A percentile compares a stretch with the other conserved stretches of the same genome.
Conservation (phyloP, 2,797 vertebrate genomes). For the Decapterus maruadsi region DNA sequence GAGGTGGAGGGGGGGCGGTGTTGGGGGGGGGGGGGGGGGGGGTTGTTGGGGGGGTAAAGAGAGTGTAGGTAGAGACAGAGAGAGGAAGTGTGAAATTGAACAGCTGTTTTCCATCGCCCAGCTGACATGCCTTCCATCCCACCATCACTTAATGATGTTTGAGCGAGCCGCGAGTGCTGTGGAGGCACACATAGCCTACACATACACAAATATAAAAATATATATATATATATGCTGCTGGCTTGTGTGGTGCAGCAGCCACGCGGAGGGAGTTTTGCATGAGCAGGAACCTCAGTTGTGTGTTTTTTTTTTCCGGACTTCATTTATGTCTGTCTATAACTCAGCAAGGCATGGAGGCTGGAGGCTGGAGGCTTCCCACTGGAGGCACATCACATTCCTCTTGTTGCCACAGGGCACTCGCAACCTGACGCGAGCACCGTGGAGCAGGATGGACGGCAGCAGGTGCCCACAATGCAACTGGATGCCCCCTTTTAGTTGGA, state of each 20-base stretch:
- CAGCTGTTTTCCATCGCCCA: conserved; percentile 72
- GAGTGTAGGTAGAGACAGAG: conserved; percentile 34
- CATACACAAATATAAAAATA: conserved; percentile 6
- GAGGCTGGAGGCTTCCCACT: conserved; percentile 19
- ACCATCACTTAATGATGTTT: conserved; percentile 62
- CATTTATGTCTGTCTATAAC: conserved; percentile 61
- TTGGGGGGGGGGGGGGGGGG: not conserved
- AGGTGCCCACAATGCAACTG: not conserved
- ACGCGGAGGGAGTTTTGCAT: conserved; percentile 37
- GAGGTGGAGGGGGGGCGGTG: not conserved
- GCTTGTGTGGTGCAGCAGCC: conserved; percentile 22
- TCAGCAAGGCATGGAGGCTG: conserved; percentile 34
- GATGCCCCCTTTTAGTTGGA: not conserved
- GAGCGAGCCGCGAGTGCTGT: conserved; percentile 26
- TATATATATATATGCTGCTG: not conserved
- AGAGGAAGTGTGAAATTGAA: conserved; percentile 73
- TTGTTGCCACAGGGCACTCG: not conserved
- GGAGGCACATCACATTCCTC: conserved; percentile 28
- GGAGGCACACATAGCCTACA: conserved; percentile 14
- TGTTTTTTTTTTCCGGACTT: conserved; percentile 35
- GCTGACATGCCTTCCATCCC: conserved; percentile 58
- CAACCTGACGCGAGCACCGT: conserved; percentile 16
- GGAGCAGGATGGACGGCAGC: conserved; percentile 3
- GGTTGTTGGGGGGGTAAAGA: not conserved
- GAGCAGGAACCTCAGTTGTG: conserved; percentile 26